These are phyloP conservation scores for Himalopsyche japonica DNA, from an alignment of 2,888 invertebrate species.

Conservation along the genomic window DNA sequence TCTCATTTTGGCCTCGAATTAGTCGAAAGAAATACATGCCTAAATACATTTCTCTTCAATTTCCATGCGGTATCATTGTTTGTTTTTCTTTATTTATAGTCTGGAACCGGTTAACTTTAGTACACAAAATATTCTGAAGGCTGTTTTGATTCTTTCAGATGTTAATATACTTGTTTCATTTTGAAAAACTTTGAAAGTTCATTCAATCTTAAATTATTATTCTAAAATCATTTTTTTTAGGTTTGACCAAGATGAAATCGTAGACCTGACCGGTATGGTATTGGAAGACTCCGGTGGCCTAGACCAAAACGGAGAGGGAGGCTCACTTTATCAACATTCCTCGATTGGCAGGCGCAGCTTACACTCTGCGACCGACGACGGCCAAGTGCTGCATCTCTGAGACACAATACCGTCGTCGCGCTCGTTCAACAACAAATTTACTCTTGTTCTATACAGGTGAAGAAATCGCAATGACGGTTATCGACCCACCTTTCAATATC, in stretches of 20 bases:
- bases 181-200: no score
- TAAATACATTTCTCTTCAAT: no score
- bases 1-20: no score
- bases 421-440: not conserved
- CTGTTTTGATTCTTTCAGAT: no score
- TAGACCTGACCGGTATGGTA: conserved; percentile 79
- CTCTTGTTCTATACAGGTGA: not conserved
- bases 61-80: no score
- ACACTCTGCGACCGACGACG: conserved; percentile 54
- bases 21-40: no score
- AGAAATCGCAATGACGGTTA: not conserved
- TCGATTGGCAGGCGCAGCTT: conserved; percentile 42
- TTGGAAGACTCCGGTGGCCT: conserved; percentile 57
- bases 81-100: no score
- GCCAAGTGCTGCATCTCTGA: conserved; percentile 58
- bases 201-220: no score
- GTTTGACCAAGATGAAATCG: conserved; percentile 85
- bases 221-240: conserved; percentile 14
- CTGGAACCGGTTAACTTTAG: no score
- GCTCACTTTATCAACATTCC: conserved; percentile 43
- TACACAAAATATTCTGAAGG: no score
- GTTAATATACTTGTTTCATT: no score
- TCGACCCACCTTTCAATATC: not conserved
- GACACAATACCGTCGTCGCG: conserved; percentile 41
- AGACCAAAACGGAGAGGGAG: conserved; percentile 42